phyloP scores from a whole-genome alignment of 2,797 vertebrate genomes.

The Spinibarbus caldwelli region DNA sequence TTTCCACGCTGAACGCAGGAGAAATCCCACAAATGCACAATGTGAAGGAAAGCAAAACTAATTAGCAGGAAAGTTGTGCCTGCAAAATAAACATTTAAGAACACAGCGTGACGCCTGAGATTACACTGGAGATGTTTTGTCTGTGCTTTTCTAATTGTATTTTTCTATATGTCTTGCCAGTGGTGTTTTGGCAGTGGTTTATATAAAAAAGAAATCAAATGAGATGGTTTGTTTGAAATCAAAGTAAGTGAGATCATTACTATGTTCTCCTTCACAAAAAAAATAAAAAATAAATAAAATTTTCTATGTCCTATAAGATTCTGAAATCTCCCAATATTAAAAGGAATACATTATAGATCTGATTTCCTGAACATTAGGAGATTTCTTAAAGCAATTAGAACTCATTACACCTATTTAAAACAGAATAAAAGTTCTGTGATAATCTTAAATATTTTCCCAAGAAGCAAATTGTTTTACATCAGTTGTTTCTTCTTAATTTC shows the following conservation, averaged over 20 bases:
- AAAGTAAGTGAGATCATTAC: constrained; percentile 68
- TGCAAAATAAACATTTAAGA: constrained; percentile 74
- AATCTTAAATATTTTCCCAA: not conserved
- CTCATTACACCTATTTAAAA: not conserved
- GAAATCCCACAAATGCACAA: constrained; percentile 71
- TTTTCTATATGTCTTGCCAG: constrained; percentile 67
- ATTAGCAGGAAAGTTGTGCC: constrained; percentile 75
- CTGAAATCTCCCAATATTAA: not conserved
- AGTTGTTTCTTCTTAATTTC: not conserved
- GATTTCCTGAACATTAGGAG: not conserved
- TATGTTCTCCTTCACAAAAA: constrained; percentile 61
- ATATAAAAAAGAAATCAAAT: constrained; percentile 68
- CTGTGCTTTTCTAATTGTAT: constrained; percentile 69
- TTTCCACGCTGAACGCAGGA: constrained; percentile 60
- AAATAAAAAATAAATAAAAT: too few species aligned
- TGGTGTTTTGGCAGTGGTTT: constrained; percentile 64
- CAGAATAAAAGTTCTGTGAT: not conserved
- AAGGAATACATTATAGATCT: not conserved
- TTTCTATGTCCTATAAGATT: constrained; percentile 39
- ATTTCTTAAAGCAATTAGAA: not conserved
- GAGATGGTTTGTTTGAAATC: constrained; percentile 68
- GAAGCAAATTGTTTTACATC: not conserved
- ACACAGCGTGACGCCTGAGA: constrained; percentile 75
- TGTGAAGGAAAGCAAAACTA: constrained; percentile 76
- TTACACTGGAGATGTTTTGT: constrained; percentile 70